These are phyloP conservation scores for Myotis vivesi DNA, from an alignment of 2,797 vertebrate species.

Conservation along the genomic window DNA sequence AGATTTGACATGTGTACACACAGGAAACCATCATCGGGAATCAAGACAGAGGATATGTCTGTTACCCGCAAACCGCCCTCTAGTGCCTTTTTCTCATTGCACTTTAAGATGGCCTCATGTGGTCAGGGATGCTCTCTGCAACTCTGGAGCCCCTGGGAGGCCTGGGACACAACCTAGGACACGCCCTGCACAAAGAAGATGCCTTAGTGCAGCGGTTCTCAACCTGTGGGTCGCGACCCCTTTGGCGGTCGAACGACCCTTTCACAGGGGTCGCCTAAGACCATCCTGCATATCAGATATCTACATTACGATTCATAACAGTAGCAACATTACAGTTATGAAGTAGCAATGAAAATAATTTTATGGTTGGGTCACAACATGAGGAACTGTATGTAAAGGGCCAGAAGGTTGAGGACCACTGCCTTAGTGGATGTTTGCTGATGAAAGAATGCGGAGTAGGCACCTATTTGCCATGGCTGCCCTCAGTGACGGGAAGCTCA, in stretches of 20 bases:
- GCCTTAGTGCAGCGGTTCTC: too few relatives aligned
- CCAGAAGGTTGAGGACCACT: too few relatives aligned
- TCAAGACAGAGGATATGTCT: background rate
- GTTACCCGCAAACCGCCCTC: background rate
- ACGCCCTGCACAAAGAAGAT: background rate
- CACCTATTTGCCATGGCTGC: background rate
- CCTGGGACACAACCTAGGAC: background rate
- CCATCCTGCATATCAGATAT: too few relatives aligned
- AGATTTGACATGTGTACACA: background rate
- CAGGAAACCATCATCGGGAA: rapidly evolving
- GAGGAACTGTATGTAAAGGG: too few relatives aligned
- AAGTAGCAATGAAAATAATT: too few relatives aligned
- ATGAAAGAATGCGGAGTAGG: background rate
- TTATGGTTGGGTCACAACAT: too few relatives aligned
- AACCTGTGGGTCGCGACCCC: too few relatives aligned
- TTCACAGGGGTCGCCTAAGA: too few relatives aligned
- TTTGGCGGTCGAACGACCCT: too few relatives aligned
- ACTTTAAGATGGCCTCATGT: background rate
- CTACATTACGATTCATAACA: too few relatives aligned
- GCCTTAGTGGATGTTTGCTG: background rate
- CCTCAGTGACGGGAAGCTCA: background rate
- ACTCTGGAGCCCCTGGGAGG: background rate
- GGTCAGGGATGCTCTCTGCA: background rate
- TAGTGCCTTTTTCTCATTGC: background rate
- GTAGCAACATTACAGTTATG: too few relatives aligned